These are phyloP conservation scores for Lepidochrysops patricia DNA, from an alignment of 2,888 invertebrate genomes.

Conservation along the genomic window DNA sequence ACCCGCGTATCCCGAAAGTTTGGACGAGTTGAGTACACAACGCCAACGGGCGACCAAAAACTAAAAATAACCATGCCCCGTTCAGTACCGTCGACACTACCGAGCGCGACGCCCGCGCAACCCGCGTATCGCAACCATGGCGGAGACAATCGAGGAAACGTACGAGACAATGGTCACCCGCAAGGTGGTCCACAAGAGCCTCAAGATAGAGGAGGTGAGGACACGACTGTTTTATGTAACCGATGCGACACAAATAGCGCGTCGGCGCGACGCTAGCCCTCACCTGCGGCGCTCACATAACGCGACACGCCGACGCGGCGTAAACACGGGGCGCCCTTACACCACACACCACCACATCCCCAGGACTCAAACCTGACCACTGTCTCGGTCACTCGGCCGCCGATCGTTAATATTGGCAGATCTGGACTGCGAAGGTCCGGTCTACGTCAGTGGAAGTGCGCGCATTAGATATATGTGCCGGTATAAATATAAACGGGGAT, in stretches of 20 bases:
- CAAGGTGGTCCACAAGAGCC: slow-evolving; percentile 80
- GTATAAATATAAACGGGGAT: slow-evolving; percentile 64
- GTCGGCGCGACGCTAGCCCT: slow-evolving; percentile 38
- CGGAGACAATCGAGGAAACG: slow-evolving; percentile 81
- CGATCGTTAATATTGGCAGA: slow-evolving; percentile 30
- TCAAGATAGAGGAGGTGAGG: slow-evolving; percentile 84
- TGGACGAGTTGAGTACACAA: slow-evolving; percentile 29
- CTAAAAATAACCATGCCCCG: slow-evolving; percentile 66
- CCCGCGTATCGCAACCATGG: slow-evolving; percentile 72
- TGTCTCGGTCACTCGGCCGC: slow-evolving; percentile 44
- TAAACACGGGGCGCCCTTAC: slow-evolving; percentile 48
- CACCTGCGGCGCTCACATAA: slow-evolving; percentile 59
- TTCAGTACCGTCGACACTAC: slow-evolving; percentile 66
- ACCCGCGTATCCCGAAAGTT: slow-evolving; percentile 28
- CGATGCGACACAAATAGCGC: slow-evolving; percentile 56
- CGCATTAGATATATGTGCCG: slow-evolving; percentile 53
- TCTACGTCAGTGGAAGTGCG: slow-evolving; percentile 56
- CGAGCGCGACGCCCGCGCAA: slow-evolving; percentile 69
- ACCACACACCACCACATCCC: too few relatives aligned
- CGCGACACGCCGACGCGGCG: slow-evolving; percentile 62
- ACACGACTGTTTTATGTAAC: slow-evolving; percentile 60
- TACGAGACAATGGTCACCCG: slow-evolving; percentile 81
- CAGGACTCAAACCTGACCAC: too few relatives aligned
- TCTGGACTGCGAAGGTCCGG: slow-evolving; percentile 48
- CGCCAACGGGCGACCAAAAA: slow-evolving; percentile 60